These are phyloP conservation scores for Myrmecophaga tridactyla DNA, from an alignment of 2,113 vertebrate genomes.

Conservation along the genomic window DNA sequence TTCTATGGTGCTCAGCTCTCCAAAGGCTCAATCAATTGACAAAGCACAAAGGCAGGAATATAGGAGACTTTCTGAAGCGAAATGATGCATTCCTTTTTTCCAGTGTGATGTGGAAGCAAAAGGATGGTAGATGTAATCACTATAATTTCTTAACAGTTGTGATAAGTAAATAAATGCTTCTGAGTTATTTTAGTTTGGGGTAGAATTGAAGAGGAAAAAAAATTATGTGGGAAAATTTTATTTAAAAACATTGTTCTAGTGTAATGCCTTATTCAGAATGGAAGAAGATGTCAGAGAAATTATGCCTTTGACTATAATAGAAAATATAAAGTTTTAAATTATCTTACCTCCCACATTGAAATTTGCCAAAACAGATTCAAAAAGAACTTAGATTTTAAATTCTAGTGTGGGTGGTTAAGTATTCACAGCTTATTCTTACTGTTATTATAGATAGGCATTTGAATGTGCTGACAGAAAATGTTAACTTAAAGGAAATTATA, in stretches of 20 bases:
- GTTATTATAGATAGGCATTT: constrained; percentile 40
- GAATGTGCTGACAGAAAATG: constrained; percentile 40
- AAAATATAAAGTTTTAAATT: constrained; percentile 69
- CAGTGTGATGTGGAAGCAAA: background rate
- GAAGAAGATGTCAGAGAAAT: constrained; percentile 70
- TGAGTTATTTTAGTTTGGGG: constrained; percentile 41
- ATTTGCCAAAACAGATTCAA: constrained; percentile 53
- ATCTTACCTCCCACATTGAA: constrained; percentile 64
- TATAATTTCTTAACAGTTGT: constrained; percentile 55
- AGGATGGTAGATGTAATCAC: constrained; percentile 37
- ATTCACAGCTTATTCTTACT: constrained; percentile 13
- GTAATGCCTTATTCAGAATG: constrained; percentile 58
- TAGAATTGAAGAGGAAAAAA: constrained; percentile 48
- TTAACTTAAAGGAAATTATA: constrained; percentile 41
- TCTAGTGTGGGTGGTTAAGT: constrained; percentile 55
- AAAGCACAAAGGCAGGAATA: background rate
- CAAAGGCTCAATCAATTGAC: background rate
- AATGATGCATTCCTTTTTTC: background rate
- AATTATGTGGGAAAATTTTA: constrained; percentile 53
- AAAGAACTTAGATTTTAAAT: constrained; percentile 49
- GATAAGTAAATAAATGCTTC: constrained; percentile 63
- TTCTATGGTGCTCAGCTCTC: background rate
- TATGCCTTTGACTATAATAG: constrained; percentile 66
- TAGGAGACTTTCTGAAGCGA: background rate
- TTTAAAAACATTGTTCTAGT: constrained; percentile 59